Evolutionary conservation across 1,140 invertebrate genomes (phyloP), one percentile per base, ranked within the genome.

Genomic region (Drosophila parabipectinata): DNA sequence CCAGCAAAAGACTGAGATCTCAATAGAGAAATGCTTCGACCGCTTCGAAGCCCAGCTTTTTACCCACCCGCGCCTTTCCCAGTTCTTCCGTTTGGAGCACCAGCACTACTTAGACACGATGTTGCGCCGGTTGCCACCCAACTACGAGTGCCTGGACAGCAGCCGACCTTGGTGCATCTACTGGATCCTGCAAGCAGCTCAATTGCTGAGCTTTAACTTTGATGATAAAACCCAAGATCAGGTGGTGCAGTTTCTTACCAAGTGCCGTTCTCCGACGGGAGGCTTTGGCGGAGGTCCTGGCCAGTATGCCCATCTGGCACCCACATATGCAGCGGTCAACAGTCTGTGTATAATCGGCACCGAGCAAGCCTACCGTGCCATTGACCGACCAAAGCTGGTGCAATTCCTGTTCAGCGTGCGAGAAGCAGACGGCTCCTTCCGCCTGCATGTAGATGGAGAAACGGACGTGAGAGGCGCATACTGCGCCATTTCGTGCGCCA

Each of bases 281-380:
- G 98, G 98, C 4, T 99, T 98, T 94, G 97, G 96, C 50, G 98
- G 98, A 75, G 98, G 98, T 14, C 98, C 98, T 0, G 95, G 95
- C 3, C 98, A 99, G 92, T 93, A 95, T 87, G 93, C 98, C 26
- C 99, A 99, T 93, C 93, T 99, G 53, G 99, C 98, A 1, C 95
- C 98, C 30, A 99, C 98, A 4, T 99, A 99, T 94, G 99, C 98
- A 50, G 98, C 98, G 67, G 95, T 99, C 0, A 98, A 98, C 93
- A 95, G 98, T 7, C 93, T 99, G 3, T 96, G 96, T 88, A 97
- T 96, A 18, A 95, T 99, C 77, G 97, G 97, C 41, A 98, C 96
- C 12, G 93, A 95, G 91, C 95, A 97, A 92, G 98, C 98, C 9
- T 98, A 96, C 84, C 93, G 95, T 83, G 94, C 96, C 14, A 97